phyloP scores from a whole-genome alignment of 2,888 invertebrate species.

The Leptinotarsa peninsularis region DNA sequence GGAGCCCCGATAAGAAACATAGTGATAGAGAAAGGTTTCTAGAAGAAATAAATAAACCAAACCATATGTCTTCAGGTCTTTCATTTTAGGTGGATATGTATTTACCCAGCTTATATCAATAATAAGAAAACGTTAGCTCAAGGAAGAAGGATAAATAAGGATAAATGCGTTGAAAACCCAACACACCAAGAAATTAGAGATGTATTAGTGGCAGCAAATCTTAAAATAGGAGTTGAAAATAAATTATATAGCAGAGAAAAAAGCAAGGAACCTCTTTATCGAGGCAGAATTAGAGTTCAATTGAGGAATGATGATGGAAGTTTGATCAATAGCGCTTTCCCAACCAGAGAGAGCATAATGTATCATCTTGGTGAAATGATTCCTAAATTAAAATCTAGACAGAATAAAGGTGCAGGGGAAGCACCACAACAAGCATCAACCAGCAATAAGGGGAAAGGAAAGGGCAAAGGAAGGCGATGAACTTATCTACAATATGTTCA shows the following conservation, averaged over 20 bases:
- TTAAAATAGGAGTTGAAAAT: constrained; percentile 90
- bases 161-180: constrained; percentile 93
- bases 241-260: constrained; percentile 92
- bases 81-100: constrained; percentile 87
- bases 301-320: constrained; percentile 90
- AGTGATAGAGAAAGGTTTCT: constrained; percentile 81
- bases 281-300: constrained; percentile 93
- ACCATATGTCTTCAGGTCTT: constrained; percentile 10
- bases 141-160: constrained; percentile 87
- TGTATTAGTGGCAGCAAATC: constrained; percentile 85
- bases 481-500: not conserved
- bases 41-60: constrained; percentile 23
- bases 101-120: constrained; percentile 97
- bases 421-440: constrained; percentile 55
- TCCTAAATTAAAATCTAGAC: constrained; percentile 89
- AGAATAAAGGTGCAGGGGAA: constrained; percentile 67
- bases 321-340: constrained; percentile 77
- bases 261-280: constrained; percentile 86
- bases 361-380: constrained; percentile 84
- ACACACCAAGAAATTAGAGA: constrained; percentile 95
- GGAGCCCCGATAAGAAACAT: constrained; percentile 82
- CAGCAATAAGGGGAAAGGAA: constrained; percentile 62
- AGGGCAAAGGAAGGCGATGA: constrained; percentile 56
- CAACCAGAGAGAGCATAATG: constrained; percentile 83
- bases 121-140: constrained; percentile 91